Conservation (phyloP, 2,888 invertebrate genomes). For the Tenthredo notha region DNA sequence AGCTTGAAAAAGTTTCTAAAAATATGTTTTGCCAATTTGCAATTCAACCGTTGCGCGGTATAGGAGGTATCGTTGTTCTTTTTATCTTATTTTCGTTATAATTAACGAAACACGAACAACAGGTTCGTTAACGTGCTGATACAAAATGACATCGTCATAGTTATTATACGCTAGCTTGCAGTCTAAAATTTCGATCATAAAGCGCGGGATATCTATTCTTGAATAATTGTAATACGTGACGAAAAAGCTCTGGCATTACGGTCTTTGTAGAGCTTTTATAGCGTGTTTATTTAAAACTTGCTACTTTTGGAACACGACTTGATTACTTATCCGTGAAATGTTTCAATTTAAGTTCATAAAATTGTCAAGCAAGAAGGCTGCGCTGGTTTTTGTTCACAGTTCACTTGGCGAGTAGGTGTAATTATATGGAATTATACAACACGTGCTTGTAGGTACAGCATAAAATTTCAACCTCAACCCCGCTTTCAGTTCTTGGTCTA, state of each 20-base stretch:
- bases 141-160: not conserved
- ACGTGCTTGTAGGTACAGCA: constrained; percentile 7
- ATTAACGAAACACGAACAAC: not conserved
- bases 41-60: not conserved
- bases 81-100: not conserved
- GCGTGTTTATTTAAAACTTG: not conserved
- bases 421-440: not conserved
- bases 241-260: not conserved
- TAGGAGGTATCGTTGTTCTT: not conserved
- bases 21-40: not conserved
- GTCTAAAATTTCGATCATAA: not conserved
- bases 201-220: not conserved
- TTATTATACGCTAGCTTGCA: not conserved
- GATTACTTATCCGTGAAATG: not conserved
- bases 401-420: not conserved
- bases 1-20: not conserved
- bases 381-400: not conserved
- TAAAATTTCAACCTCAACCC: constrained; percentile 2
- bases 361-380: not conserved
- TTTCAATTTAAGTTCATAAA: not conserved
- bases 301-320: not conserved
- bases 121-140: not conserved
- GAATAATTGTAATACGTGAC: constrained; percentile 2
- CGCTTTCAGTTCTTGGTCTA: not conserved
- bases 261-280: not conserved